Percentiles rank a stretch among this genome's conserved stretches.
Evolutionary conservation across 1,140 invertebrate species (phyloP).

Genomic region (Conus betulinus): DNA sequence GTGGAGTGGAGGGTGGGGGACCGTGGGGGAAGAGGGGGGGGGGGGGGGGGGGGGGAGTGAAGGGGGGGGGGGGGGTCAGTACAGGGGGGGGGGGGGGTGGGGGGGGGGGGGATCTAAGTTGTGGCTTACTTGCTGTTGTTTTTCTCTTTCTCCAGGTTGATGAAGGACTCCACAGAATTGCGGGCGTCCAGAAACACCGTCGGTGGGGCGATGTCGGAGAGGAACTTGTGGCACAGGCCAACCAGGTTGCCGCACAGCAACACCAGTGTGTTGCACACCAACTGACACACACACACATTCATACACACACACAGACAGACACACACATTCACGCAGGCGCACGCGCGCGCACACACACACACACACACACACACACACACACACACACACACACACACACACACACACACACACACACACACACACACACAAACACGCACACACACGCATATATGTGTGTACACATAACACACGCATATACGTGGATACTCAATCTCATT

Average conservation of each 20-base stretch:
- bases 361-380: not conserved
- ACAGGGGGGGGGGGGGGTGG: too few relatives aligned
- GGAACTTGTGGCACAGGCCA: conserved; percentile 89
- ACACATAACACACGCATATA: too few relatives aligned
- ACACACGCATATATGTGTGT: too few relatives aligned
- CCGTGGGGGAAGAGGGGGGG: too few relatives aligned
- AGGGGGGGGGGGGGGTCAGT: too few relatives aligned
- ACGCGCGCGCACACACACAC: not conserved
- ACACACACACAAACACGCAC: too few relatives aligned
- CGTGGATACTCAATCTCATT: too few relatives aligned
- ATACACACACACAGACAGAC: not conserved
- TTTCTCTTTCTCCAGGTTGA: conserved; percentile 84
- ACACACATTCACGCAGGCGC: not conserved
- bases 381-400: not conserved
- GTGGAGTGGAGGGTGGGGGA: too few relatives aligned
- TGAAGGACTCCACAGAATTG: conserved; percentile 89
- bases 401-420: not conserved
- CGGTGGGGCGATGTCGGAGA: conserved; percentile 91
- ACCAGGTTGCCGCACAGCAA: conserved; percentile 86
- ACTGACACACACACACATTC: conserved; percentile 73
- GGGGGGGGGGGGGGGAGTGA: too few relatives aligned
- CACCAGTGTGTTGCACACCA: conserved; percentile 86
- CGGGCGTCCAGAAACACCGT: conserved; percentile 89
- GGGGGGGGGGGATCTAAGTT: not conserved
- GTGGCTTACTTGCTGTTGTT: conserved; percentile 80